A percentile compares a stretch with the other conserved stretches of the same genome.
These are phyloP conservation scores for Apamea epomidion DNA, from an alignment of 2,888 invertebrate genomes.

Conservation along the genomic window DNA sequence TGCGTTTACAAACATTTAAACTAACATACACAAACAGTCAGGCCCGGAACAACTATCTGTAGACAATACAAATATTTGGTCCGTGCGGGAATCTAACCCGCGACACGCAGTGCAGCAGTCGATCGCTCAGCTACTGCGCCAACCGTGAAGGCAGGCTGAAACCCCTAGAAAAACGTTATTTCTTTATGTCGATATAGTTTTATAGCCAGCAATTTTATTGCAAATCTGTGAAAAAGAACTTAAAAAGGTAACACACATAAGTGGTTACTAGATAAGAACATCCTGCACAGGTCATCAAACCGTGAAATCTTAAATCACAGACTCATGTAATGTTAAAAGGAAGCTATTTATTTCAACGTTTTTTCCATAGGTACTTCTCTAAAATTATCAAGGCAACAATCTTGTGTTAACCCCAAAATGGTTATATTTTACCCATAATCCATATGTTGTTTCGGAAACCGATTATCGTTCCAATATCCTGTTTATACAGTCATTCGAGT, in stretches of 20 bases:
- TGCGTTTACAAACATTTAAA: too few species aligned
- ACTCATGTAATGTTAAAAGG: conserved; percentile 49
- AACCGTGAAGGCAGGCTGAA: neutral
- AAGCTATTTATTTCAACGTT: conserved; percentile 55
- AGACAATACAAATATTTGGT: too few species aligned
- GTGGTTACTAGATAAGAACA: neutral
- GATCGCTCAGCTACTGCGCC: too few species aligned
- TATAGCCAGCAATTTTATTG: neutral
- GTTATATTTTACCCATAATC: conserved; percentile 76
- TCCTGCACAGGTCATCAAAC: conserved; percentile 24
- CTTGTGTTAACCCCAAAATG: conserved; percentile 62
- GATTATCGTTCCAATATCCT: conserved; percentile 89
- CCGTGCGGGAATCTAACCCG: too few species aligned
- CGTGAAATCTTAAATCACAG: conserved; percentile 49
- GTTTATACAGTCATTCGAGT: conserved; percentile 81
- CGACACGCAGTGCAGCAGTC: too few species aligned
- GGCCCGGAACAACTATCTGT: too few species aligned
- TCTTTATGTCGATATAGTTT: neutral
- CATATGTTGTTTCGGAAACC: conserved; percentile 83
- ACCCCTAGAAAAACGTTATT: neutral
- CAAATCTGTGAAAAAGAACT: neutral
- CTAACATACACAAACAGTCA: too few species aligned
- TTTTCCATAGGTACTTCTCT: conserved; percentile 46
- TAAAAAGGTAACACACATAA: too few species aligned
- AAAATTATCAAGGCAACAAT: conserved; percentile 60